These are phyloP conservation scores for Melanerpes aurifrons DNA, from an alignment of 2,113 vertebrate species.

Conservation along the genomic window DNA sequence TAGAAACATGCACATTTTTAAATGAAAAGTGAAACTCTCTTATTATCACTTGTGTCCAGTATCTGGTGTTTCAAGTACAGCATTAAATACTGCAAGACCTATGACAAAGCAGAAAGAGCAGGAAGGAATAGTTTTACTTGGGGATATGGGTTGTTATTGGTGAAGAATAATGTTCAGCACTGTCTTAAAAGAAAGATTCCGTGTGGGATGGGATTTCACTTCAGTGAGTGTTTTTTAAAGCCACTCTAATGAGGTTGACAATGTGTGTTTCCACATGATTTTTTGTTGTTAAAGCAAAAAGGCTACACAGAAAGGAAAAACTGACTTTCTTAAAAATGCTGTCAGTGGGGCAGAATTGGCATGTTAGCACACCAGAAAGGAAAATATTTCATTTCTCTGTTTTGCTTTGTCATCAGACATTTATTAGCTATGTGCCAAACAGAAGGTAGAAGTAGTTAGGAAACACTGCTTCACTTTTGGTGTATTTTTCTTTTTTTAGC, in stretches of 20 bases:
- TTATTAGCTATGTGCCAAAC: background rate
- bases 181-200: constrained; percentile 13
- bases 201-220: constrained; percentile 12
- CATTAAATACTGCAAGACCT: constrained; percentile 38
- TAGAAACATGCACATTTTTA: constrained; percentile 31
- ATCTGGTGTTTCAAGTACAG: constrained; percentile 49
- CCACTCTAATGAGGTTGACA: background rate
- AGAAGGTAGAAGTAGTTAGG: background rate
- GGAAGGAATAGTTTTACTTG: constrained; percentile 3
- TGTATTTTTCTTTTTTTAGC: background rate
- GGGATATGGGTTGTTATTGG: constrained; percentile 43
- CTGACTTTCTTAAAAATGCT: background rate
- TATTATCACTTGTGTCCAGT: constrained; percentile 58
- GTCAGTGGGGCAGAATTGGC: background rate
- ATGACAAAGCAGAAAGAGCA: constrained; percentile 14
- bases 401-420: background rate
- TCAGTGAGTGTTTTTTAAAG: constrained; percentile 9
- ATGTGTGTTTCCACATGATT: background rate
- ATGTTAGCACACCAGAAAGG: background rate
- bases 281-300: background rate
- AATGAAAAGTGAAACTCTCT: constrained; percentile 55
- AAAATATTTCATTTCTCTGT: background rate
- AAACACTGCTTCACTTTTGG: background rate
- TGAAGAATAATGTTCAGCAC: background rate
- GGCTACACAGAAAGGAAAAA: background rate